These are phyloP conservation scores for Euwallacea similis DNA, from an alignment of 1,140 invertebrate genomes.

Conservation along the genomic window DNA sequence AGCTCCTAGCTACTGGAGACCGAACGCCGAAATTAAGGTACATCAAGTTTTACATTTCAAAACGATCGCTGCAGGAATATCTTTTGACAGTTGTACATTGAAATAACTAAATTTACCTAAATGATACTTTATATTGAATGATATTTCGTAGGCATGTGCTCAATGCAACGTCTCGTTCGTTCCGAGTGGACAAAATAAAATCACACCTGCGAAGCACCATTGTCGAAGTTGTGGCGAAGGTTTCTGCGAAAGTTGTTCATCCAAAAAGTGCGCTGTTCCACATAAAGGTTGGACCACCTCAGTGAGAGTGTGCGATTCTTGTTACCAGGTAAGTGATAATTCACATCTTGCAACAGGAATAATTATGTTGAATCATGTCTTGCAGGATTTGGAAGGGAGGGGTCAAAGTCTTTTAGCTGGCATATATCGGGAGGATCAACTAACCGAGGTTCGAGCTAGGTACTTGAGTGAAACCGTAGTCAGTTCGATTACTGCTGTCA, in stretches of 20 bases:
- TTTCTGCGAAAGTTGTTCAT: slow-evolving; percentile 69
- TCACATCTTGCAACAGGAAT: background rate
- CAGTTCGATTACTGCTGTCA: slow-evolving; percentile 61
- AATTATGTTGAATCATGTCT: background rate
- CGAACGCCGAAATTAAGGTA: slow-evolving; percentile 74
- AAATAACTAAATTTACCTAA: background rate
- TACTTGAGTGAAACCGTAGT: slow-evolving; percentile 68
- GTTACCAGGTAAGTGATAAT: slow-evolving; percentile 51
- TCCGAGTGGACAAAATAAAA: slow-evolving; percentile 55
- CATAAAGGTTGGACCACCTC: slow-evolving; percentile 63
- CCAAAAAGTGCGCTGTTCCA: slow-evolving; percentile 64
- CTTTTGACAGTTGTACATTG: background rate
- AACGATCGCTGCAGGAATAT: background rate
- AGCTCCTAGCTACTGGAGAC: slow-evolving; percentile 79
- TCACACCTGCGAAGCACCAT: slow-evolving; percentile 63
- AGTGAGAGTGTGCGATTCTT: slow-evolving; percentile 71
- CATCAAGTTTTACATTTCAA: slow-evolving; percentile 7
- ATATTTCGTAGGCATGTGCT: slow-evolving; percentile 60
- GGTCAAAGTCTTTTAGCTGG: slow-evolving; percentile 22
- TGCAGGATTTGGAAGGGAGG: slow-evolving; percentile 26
- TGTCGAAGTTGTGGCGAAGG: slow-evolving; percentile 77
- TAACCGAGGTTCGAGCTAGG: slow-evolving; percentile 58
- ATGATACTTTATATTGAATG: background rate
- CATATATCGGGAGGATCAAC: slow-evolving; percentile 32
- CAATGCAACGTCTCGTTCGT: slow-evolving; percentile 64